These are phyloP conservation scores for Lophotis ruficrista DNA, from an alignment of 2,113 vertebrate species.

Conservation along the genomic window DNA sequence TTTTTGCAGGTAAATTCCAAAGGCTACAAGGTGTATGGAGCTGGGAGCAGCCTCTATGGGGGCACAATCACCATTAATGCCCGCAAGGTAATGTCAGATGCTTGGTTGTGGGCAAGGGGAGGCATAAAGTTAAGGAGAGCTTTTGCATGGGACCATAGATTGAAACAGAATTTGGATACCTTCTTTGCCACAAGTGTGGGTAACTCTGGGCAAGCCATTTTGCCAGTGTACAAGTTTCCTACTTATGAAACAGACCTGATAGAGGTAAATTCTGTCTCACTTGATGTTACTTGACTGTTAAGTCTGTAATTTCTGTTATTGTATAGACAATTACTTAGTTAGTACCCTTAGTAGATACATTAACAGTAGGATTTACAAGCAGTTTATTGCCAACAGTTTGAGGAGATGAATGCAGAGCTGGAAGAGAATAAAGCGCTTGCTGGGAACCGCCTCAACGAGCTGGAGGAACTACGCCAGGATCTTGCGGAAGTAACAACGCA, in stretches of 20 bases:
- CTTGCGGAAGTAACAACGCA: slow-evolving; percentile 88
- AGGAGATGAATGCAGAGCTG: slow-evolving; percentile 95
- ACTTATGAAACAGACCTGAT: neutral
- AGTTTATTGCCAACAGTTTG: slow-evolving; percentile 79
- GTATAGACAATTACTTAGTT: neutral
- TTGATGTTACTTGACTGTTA: neutral
- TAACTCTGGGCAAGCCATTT: neutral
- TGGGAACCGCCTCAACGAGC: slow-evolving; percentile 87
- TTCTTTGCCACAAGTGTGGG: neutral
- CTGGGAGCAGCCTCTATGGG: slow-evolving; percentile 93
- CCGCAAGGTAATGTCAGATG: slow-evolving; percentile 81
- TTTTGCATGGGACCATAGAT: accelerated
- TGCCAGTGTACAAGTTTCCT: neutral
- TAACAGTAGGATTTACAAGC: neutral
- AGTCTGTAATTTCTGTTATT: neutral
- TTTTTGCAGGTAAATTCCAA: slow-evolving; percentile 91
- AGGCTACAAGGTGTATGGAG: slow-evolving; percentile 96
- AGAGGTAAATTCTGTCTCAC: neutral
- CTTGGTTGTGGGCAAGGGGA: neutral
- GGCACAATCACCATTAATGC: slow-evolving; percentile 97
- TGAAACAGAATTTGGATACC: neutral
- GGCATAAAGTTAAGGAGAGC: neutral
- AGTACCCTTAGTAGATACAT: neutral
- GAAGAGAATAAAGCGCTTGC: slow-evolving; percentile 94
- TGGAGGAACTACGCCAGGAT: slow-evolving; percentile 92